A percentile compares a stretch with the other conserved stretches of the same genome.
These are phyloP conservation scores for Bovichtus diacanthus DNA, from an alignment of 2,797 vertebrate genomes.

Conservation along the genomic window DNA sequence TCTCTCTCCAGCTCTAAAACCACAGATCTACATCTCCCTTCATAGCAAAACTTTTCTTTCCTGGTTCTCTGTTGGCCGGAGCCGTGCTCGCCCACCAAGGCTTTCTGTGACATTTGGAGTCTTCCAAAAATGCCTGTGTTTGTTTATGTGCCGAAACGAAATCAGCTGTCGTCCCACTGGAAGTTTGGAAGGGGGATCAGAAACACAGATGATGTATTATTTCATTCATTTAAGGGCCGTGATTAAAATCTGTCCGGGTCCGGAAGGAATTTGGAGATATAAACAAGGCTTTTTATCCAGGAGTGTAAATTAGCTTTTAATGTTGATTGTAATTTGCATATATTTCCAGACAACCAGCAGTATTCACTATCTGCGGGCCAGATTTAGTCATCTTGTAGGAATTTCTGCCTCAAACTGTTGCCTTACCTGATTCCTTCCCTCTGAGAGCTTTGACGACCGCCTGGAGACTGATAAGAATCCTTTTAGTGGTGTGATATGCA, in stretches of 20 bases:
- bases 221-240: constrained; percentile 23
- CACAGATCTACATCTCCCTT: constrained; percentile 43
- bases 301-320: neutral
- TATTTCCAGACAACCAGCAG: constrained; percentile 5
- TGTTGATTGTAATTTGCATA: constrained; percentile 19
- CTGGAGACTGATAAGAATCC: constrained; percentile 45
- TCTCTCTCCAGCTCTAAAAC: constrained; percentile 42
- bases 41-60: neutral
- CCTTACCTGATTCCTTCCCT: neutral
- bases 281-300: constrained; percentile 15
- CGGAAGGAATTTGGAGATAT: constrained; percentile 29
- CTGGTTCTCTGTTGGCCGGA: neutral
- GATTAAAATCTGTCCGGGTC: constrained; percentile 26
- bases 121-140: constrained; percentile 58
- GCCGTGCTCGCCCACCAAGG: constrained; percentile 42
- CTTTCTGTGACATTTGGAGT: constrained; percentile 54
- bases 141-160: constrained; percentile 53
- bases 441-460: constrained; percentile 8
- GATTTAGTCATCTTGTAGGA: constrained; percentile 7
- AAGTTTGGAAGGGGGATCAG: constrained; percentile 23
- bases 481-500: neutral
- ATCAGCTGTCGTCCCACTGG: constrained; percentile 56
- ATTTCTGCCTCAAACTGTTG: constrained; percentile 3
- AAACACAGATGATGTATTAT: constrained; percentile 38
- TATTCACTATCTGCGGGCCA: constrained; percentile 4